phyloP scores from a whole-genome alignment of 2,113 vertebrate species.

The Hydropotes inermis region DNA sequence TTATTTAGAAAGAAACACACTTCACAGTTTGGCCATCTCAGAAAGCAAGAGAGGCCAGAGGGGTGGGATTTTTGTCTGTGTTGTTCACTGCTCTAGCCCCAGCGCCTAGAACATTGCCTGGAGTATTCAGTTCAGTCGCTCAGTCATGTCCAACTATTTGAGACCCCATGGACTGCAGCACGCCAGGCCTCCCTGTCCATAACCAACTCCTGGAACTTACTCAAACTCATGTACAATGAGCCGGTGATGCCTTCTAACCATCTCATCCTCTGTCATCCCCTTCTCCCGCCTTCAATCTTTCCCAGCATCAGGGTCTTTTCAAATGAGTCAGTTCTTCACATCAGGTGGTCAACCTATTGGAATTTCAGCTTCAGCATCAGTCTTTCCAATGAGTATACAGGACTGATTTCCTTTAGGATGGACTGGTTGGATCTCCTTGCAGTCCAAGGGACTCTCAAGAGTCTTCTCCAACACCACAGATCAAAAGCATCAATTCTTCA shows the following conservation, averaged over 20 bases:
- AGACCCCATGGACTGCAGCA: not conserved
- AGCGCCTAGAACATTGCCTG: not conserved
- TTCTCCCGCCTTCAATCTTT: not conserved
- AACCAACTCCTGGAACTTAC: not conserved
- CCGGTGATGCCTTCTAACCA: not conserved
- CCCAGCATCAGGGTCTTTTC: not conserved
- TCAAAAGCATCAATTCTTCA: not conserved
- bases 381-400: not conserved
- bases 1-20: not conserved
- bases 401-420: not conserved
- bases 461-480: not conserved
- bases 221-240: not conserved
- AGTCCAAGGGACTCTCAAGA: not conserved
- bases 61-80: not conserved
- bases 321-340: accelerated
- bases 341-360: not conserved
- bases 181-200: not conserved
- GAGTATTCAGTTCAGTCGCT: not conserved
- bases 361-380: not conserved
- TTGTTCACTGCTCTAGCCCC: not conserved
- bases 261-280: accelerated
- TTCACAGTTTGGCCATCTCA: not conserved
- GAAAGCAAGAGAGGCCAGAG: not conserved
- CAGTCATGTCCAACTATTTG: not conserved
- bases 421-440: not conserved